Percentiles rank a stretch among this genome's conserved stretches.
Conservation (phyloP, 2,797 vertebrate genomes). For the Bovichtus diacanthus region DNA sequence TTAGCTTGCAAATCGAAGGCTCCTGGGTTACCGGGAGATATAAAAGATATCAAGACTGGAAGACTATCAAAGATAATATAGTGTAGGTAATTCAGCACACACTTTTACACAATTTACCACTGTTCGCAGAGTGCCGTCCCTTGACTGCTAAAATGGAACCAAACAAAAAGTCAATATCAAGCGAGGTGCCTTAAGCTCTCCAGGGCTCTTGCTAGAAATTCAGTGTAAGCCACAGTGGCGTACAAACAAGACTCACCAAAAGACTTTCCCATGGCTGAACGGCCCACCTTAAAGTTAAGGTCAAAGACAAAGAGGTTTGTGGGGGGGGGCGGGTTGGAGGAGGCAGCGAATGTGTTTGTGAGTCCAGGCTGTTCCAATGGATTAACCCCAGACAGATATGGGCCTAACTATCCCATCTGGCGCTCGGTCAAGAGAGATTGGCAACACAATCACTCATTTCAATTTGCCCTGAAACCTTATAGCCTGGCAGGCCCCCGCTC, state of each 20-base stretch:
- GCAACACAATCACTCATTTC: constrained; percentile 90
- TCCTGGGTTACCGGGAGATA: constrained; percentile 69
- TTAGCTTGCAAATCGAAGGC: constrained; percentile 71
- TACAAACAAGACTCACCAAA: constrained; percentile 74
- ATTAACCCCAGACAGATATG: constrained; percentile 88
- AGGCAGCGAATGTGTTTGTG: constrained; percentile 74
- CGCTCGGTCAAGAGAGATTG: constrained; percentile 86
- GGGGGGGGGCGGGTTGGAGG: constrained; percentile 23
- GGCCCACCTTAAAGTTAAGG: constrained; percentile 81
- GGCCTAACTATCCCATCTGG: constrained; percentile 88
- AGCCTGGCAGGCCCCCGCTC: constrained; percentile 80
- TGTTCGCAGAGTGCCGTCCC: constrained; percentile 64
- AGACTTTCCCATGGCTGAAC: constrained; percentile 75
- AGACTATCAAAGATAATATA: constrained; percentile 78
- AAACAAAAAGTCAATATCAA: constrained; percentile 83
- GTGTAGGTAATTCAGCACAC: constrained; percentile 74
- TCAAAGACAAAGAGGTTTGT: constrained; percentile 81
- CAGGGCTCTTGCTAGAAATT: constrained; percentile 73
- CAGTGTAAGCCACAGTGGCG: constrained; percentile 71
- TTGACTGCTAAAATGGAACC: constrained; percentile 79
- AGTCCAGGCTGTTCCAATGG: constrained; percentile 83
- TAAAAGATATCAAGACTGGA: constrained; percentile 66
- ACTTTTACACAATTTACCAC: constrained; percentile 73
- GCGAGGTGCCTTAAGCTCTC: constrained; percentile 80
- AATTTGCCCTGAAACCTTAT: constrained; percentile 89